Percentiles rank a stretch among this genome's conserved stretches.
Evolutionary conservation across 2,888 invertebrate species (phyloP).

Genomic region (Germaria angustata): DNA sequence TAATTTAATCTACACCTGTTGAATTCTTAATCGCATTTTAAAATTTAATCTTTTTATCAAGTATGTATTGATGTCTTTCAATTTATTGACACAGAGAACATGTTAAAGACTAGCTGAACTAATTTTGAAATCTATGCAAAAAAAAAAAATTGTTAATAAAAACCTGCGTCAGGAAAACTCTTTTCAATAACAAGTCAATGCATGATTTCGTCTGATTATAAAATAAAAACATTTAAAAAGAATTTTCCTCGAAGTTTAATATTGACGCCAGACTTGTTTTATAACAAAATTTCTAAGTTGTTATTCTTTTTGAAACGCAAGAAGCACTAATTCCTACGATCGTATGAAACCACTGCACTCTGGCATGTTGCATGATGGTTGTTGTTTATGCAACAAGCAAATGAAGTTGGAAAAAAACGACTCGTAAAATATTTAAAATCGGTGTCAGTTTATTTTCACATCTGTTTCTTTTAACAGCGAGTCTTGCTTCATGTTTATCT

Average conservation of each 20-base stretch:
- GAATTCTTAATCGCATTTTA: neutral
- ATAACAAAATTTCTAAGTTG: neutral
- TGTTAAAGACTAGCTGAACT: constrained; percentile 11
- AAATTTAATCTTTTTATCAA: neutral
- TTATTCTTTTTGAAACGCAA: neutral
- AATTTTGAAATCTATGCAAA: constrained; percentile 23
- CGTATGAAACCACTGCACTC: neutral
- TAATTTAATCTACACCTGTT: neutral
- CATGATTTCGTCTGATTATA: neutral
- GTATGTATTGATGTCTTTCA: neutral
- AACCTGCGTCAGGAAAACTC: neutral
- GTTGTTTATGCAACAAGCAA: constrained; percentile 20
- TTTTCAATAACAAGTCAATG: neutral
- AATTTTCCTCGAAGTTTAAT: constrained; percentile 3
- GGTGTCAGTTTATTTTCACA: constrained; percentile 54
- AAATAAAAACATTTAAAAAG: neutral
- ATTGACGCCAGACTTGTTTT: neutral
- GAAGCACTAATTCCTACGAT: neutral
- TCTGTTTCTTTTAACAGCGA: constrained; percentile 22
- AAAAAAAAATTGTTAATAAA: neutral
- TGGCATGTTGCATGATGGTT: constrained; percentile 19
- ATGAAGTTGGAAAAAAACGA: neutral
- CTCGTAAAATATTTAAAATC: constrained; percentile 43
- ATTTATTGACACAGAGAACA: constrained; percentile 4
- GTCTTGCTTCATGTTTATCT: neutral